Percentiles rank a stretch among this genome's conserved stretches.
Conservation (phyloP, 92 coral and sea anemone genomes). For the Heteractis magnifica region DNA sequence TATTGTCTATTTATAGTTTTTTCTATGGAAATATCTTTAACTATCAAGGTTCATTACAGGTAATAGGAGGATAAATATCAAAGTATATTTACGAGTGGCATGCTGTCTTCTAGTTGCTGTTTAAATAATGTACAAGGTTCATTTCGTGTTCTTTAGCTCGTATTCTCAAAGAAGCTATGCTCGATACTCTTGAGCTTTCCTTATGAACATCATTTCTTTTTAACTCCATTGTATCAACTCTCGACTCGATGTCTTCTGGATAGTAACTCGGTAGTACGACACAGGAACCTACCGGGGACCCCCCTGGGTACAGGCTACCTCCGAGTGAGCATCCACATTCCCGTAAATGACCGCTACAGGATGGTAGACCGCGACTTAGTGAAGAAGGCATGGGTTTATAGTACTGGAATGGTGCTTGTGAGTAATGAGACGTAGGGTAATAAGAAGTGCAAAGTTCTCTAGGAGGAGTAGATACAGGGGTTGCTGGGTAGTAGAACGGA, state of each 20-base stretch:
- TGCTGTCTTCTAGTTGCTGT: slow-evolving; percentile 33
- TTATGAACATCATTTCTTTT: slow-evolving; percentile 33
- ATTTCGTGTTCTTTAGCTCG: slow-evolving; percentile 96
- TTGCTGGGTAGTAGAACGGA: slow-evolving; percentile 43
- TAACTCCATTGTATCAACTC: slow-evolving; percentile 36
- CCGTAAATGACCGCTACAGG: slow-evolving; percentile 47
- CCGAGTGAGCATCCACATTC: slow-evolving; percentile 54
- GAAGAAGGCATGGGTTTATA: slow-evolving; percentile 48
- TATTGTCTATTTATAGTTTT: no score
- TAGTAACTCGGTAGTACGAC: slow-evolving; percentile 49
- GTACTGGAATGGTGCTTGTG: slow-evolving; percentile 20
- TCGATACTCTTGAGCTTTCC: slow-evolving; percentile 74
- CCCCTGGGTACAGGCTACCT: slow-evolving; percentile 29
- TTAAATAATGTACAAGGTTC: slow-evolving; percentile 58
- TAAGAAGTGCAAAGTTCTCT: slow-evolving; percentile 36
- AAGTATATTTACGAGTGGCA: not conserved
- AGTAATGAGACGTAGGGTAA: slow-evolving; percentile 29
- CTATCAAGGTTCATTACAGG: not conserved
- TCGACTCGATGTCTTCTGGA: slow-evolving; percentile 45
- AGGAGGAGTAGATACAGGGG: slow-evolving; percentile 45
- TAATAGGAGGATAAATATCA: not conserved
- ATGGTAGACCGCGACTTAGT: slow-evolving; percentile 36
- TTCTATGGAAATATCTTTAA: no score
- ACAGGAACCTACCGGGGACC: slow-evolving; percentile 48
- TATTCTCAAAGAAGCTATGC: slow-evolving; percentile 84